A percentile compares a stretch with the other conserved stretches of the same genome.
Evolutionary conservation across 2,113 vertebrate genomes (phyloP).

Genomic region (Tragulus kanchil): DNA sequence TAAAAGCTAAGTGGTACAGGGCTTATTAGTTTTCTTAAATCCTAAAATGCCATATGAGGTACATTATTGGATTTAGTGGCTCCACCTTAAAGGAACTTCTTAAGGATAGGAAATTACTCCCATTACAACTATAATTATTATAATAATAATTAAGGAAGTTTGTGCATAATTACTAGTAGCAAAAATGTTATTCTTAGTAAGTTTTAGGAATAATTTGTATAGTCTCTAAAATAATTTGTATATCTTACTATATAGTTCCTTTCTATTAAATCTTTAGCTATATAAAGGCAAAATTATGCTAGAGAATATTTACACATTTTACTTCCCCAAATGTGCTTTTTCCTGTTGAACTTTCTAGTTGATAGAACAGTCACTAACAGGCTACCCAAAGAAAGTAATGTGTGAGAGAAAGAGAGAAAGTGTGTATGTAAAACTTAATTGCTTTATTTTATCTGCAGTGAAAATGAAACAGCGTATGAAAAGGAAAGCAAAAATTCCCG

Average conservation of each 20-base stretch:
- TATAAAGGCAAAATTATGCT: background rate
- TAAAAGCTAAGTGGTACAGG: background rate
- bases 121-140: conserved; percentile 33
- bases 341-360: conserved; percentile 53
- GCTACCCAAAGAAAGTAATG: conserved; percentile 51
- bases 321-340: conserved; percentile 47
- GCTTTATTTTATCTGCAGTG: conserved; percentile 31
- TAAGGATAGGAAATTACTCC: conserved; percentile 19
- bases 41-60: background rate
- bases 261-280: conserved; percentile 45
- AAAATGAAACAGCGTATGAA: background rate
- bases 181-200: conserved; percentile 46
- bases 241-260: background rate
- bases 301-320: conserved; percentile 6
- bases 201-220: conserved; percentile 42
- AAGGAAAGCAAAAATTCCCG: background rate
- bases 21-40: conserved; percentile 42
- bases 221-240: background rate
- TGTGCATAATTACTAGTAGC: conserved; percentile 28
- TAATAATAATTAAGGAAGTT: background rate
- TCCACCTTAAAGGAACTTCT: background rate
- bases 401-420: background rate
- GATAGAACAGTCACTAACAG: conserved; percentile 31
- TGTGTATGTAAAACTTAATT: conserved; percentile 49
- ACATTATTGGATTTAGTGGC: background rate